A percentile compares a stretch with the other conserved stretches of the same genome.
These are phyloP conservation scores for Gerosis bhagava DNA, from an alignment of 2,888 invertebrate genomes.

Conservation along the genomic window DNA sequence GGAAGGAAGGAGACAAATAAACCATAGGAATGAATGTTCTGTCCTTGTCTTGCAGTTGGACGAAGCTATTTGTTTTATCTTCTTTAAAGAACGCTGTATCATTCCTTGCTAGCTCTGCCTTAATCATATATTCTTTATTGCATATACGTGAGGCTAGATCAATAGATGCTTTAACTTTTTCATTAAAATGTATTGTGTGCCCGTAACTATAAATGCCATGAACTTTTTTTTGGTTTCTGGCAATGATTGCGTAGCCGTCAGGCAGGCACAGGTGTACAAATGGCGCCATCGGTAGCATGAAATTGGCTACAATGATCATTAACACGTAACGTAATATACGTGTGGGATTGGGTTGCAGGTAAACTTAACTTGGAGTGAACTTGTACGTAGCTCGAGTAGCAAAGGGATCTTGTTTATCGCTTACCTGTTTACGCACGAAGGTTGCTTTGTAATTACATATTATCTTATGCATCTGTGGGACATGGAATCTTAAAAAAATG, in stretches of 20 bases:
- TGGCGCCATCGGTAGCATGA: constrained; percentile 25
- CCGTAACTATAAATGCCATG: too few relatives aligned
- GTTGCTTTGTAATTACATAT: constrained; percentile 20
- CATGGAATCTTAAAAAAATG: constrained; percentile 13
- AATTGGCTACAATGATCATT: constrained; percentile 27
- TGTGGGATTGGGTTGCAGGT: constrained; percentile 21
- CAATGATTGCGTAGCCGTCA: background rate
- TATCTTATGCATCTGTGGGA: constrained; percentile 13
- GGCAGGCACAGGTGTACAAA: too few relatives aligned
- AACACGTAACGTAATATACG: constrained; percentile 23
- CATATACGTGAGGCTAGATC: constrained; percentile 12
- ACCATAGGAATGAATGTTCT: too few relatives aligned
- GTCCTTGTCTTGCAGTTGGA: too few relatives aligned
- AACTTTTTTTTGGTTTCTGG: background rate
- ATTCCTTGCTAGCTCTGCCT: constrained; percentile 13
- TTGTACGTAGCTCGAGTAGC: constrained; percentile 14
- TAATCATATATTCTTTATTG: constrained; percentile 4
- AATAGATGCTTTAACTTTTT: constrained; percentile 11
- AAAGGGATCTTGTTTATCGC: constrained; percentile 13
- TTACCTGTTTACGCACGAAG: constrained; percentile 18
- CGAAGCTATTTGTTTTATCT: too few relatives aligned
- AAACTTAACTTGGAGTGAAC: constrained; percentile 21
- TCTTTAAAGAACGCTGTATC: too few relatives aligned
- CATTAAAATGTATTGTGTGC: too few relatives aligned
- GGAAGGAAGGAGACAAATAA: too few relatives aligned